These are phyloP conservation scores for Myiozetetes cayanensis DNA, from an alignment of 2,113 vertebrate species.

Conservation along the genomic window DNA sequence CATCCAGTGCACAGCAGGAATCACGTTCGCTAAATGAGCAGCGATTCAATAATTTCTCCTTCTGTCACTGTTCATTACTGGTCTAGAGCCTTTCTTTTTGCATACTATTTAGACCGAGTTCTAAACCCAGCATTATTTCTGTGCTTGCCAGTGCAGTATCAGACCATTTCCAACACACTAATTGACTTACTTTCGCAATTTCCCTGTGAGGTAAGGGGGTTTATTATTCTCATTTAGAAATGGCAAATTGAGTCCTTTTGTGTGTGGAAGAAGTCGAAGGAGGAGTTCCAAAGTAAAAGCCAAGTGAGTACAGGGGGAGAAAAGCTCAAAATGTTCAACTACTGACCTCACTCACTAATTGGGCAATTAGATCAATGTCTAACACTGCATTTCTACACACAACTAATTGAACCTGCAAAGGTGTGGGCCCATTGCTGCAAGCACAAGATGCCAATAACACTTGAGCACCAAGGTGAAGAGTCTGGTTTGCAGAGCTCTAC, in stretches of 20 bases:
- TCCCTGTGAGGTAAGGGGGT: background rate
- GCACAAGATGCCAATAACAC: background rate
- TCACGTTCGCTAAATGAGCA: constrained; percentile 28
- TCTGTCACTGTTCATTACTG: constrained; percentile 49
- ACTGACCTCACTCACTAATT: background rate
- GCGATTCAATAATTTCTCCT: constrained; percentile 39
- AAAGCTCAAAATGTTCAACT: background rate
- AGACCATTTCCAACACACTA: background rate
- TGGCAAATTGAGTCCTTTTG: background rate
- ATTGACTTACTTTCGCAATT: background rate
- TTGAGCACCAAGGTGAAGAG: background rate
- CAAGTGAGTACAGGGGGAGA: background rate
- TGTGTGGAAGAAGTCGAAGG: background rate
- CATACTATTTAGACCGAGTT: constrained; percentile 6
- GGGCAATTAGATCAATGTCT: background rate
- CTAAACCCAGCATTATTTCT: background rate
- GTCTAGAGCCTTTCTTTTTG: constrained; percentile 7
- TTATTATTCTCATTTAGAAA: background rate
- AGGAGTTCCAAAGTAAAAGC: background rate
- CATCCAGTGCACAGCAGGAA: constrained; percentile 19
- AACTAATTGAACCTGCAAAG: background rate
- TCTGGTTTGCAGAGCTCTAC: background rate
- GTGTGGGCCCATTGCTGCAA: background rate
- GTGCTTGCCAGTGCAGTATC: background rate
- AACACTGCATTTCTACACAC: background rate